phyloP scores from a whole-genome alignment of 2,113 vertebrate genomes.

The Bombycilla garrulus region DNA sequence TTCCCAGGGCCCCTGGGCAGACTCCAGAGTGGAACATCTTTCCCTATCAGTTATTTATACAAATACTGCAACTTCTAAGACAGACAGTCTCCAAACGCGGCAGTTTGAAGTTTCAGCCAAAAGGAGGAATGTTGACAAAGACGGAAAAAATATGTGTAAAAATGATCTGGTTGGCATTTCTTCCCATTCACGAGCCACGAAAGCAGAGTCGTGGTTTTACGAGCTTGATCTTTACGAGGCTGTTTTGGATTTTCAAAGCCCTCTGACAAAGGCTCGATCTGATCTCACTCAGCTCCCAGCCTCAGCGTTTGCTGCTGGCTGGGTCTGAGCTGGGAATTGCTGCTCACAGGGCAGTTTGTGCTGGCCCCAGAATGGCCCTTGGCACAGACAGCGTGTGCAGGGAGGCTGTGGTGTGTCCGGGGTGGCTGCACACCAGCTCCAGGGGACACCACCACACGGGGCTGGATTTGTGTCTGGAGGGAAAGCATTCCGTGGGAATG shows the following conservation, averaged over 20 bases:
- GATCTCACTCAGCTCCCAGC: neutral
- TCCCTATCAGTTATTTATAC: conserved; percentile 42
- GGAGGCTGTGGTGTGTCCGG: accelerated
- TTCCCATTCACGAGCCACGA: conserved; percentile 25
- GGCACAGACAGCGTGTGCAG: neutral
- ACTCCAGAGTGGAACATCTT: neutral
- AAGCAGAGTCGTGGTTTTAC: neutral
- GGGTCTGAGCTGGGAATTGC: neutral
- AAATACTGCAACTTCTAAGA: neutral
- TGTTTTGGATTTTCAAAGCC: neutral
- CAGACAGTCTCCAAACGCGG: neutral
- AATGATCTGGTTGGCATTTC: neutral
- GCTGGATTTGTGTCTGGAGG: neutral
- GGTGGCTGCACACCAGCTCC: accelerated
- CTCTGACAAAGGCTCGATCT: neutral
- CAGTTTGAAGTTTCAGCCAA: conserved; percentile 17
- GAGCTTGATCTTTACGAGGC: neutral
- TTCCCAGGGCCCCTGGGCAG: neutral
- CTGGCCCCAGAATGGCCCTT: accelerated
- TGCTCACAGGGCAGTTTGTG: neutral
- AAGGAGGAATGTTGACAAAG: conserved; percentile 26
- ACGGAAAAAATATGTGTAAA: conserved; percentile 3
- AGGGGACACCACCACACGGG: accelerated
- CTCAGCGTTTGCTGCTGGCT: neutral
- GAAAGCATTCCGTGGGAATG: neutral